Evolutionary conservation across 2,888 invertebrate species (phyloP), one percentile per base, ranked within the genome.

Genomic region (Auanema freiburgensis): DNA sequence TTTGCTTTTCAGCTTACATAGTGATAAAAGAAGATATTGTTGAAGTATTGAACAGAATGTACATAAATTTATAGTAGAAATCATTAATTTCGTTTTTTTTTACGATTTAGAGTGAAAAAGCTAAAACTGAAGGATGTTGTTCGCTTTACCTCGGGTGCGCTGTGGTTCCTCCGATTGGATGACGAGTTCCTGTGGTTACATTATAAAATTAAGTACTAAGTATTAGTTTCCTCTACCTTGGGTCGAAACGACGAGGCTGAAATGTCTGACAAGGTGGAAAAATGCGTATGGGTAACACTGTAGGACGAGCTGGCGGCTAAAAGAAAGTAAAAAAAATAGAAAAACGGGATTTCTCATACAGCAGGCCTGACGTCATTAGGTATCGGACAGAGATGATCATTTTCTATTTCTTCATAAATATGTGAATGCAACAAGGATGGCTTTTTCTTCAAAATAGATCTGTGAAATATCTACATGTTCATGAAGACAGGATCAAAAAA

Each of bases 321-420:
- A 5, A 33, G 33, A 33, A 33, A 8, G 3, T 33, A 5, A 33
- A 33, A 33, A 33, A 33, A 33, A 33, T 5, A 10, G 46, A 21
- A 5, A 5, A 46, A 5, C 16, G 21, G 3, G 10, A 5, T 3
- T 46, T 16, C 3, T 42, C 56, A 10, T 18, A 63, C 63, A 41
- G 43, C 42, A 11, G 72, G 72, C n/a, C 72, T 58, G 40, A 72
- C 65, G 58, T 72, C 72, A 8, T 49, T 63, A 12, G 72, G 72
- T 1, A 59, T 43, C 12, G 72, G 72, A 33, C 64, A 62, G 59
- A 72, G 51, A 51, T 70, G 65, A 55, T 72, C 72, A 14, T 69
- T 68, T 59, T 72, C 66, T 21, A 72, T 72, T 41, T 72, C 72
- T 41, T 72, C 72, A 51, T 72, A 72, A 57, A 72, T 72, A 44